phyloP scores from a whole-genome alignment of 2,888 invertebrate species.

The Mellilla xanthometata region DNA sequence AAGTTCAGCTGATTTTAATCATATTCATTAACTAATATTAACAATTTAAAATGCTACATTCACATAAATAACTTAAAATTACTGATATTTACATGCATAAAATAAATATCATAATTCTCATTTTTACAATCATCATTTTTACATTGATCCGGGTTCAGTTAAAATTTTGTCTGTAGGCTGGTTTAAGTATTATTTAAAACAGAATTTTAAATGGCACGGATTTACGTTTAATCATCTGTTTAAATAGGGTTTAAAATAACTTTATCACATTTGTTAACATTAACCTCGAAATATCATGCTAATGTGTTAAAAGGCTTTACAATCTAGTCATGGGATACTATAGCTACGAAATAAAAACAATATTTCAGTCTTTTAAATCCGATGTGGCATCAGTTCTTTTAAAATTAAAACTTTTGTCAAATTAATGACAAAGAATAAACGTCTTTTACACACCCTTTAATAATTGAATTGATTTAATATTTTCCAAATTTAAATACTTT shows the following conservation, averaged over 20 bases:
- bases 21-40: slow-evolving; percentile 60
- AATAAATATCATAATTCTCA: slow-evolving; percentile 37
- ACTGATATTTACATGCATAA: slow-evolving; percentile 72
- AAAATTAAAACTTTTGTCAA: background rate
- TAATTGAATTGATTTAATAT: too few species aligned
- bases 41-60: slow-evolving; percentile 70
- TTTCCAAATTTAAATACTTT: slow-evolving; percentile 4
- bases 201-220: slow-evolving; percentile 63
- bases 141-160: slow-evolving; percentile 41
- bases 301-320: slow-evolving; percentile 57
- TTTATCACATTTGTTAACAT: slow-evolving; percentile 68
- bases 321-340: slow-evolving; percentile 63
- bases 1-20: slow-evolving; percentile 78
- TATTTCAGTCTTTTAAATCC: slow-evolving; percentile 76
- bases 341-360: slow-evolving; percentile 59
- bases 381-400: slow-evolving; percentile 50
- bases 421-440: too few species aligned
- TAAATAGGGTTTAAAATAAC: slow-evolving; percentile 65
- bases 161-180: slow-evolving; percentile 48
- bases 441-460: too few species aligned
- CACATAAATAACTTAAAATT: slow-evolving; percentile 79
- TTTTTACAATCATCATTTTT: slow-evolving; percentile 32
- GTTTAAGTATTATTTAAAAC: slow-evolving; percentile 67
- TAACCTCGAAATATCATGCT: slow-evolving; percentile 37
- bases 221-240: slow-evolving; percentile 53